Evolutionary conservation across 92 coral and sea anemone species (phyloP), one percentile per base, ranked within the genome.

Genomic region (Bergia sp.): DNA sequence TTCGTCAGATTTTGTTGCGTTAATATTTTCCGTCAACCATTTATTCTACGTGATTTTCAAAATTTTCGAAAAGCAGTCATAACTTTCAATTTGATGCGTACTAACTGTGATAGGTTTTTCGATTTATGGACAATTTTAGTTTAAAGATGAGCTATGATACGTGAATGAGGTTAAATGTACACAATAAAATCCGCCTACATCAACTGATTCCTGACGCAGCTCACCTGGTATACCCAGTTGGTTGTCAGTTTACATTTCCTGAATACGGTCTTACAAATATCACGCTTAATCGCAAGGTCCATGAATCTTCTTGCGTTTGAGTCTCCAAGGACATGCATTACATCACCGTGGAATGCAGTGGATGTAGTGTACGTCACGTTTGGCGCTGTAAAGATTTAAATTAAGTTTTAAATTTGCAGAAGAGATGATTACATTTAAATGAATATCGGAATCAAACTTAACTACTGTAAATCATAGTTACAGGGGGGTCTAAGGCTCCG

Each of bases 191-290:
- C 49, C 49, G 64, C 2, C 64, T 1, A 15, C 8, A 61, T 61
- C 53, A 0, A 61, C 67, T 10, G 11, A 55, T 10, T 61, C 16
- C 23, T 61, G 21, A 15, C n/a, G 0, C 67, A 16, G 38, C 82
- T 82, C 37, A 83, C 87, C 78, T 83, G 44, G 78, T 91, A 91
- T n/a, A 91, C 88, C 93, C 93, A 91, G 77, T 91, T 91, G 21
- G 23, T 43, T 21, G 85, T 91, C 41, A 91, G 37, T 21, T 81
- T 41, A 36, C 93, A 91, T 42, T 86, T 75, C 81, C 53, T 91
- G 79, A 91, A 91, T 20, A 82, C 61, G 13, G 78, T 45, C 69
- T 38, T 66, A 49, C 93, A 91, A 38, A 91, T 72, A 8, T 77
- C 67, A 3, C 85, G 85, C 23, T 73, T 82, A 64, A 37, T 76